These are phyloP conservation scores for Caenorhabditis zanzibari DNA, from an alignment of 2,888 invertebrate species.

Conservation along the genomic window DNA sequence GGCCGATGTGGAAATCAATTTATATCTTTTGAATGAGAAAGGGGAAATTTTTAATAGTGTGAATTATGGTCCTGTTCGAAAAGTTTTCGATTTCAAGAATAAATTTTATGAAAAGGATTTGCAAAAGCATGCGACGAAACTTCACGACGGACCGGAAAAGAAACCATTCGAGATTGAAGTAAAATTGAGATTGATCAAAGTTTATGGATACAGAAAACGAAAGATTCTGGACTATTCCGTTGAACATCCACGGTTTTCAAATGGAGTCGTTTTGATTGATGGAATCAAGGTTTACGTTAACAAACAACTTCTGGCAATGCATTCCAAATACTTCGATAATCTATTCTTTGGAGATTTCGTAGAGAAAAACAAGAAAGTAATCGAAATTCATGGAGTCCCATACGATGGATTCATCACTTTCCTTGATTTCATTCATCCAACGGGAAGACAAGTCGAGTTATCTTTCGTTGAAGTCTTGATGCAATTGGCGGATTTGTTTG, in stretches of 20 bases:
- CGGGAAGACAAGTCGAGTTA: background rate
- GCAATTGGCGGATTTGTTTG: conserved; percentile 38
- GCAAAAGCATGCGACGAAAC: background rate
- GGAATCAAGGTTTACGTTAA: conserved; percentile 26
- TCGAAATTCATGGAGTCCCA: conserved; percentile 14
- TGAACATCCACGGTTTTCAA: conserved; percentile 16
- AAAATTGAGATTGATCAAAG: background rate
- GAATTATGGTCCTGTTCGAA: background rate
- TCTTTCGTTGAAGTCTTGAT: conserved; percentile 19
- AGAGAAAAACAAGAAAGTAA: conserved; percentile 4
- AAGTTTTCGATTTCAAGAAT: background rate
- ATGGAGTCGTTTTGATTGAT: conserved; percentile 28
- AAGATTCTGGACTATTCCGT: conserved; percentile 37
- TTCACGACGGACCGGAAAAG: background rate
- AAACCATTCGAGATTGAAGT: background rate
- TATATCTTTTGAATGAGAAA: background rate
- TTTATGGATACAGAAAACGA: conserved; percentile 30
- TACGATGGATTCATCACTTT: conserved; percentile 37
- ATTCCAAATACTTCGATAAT: conserved; percentile 35
- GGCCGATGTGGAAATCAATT: background rate
- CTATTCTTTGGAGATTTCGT: conserved; percentile 38
- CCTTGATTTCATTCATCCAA: conserved; percentile 50
- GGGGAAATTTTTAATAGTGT: background rate
- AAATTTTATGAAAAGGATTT: background rate
- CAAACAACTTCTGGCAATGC: conserved; percentile 41